Evolutionary conservation across 1,140 invertebrate genomes (phyloP).

Genomic region (Aphelenchoides avenae): DNA sequence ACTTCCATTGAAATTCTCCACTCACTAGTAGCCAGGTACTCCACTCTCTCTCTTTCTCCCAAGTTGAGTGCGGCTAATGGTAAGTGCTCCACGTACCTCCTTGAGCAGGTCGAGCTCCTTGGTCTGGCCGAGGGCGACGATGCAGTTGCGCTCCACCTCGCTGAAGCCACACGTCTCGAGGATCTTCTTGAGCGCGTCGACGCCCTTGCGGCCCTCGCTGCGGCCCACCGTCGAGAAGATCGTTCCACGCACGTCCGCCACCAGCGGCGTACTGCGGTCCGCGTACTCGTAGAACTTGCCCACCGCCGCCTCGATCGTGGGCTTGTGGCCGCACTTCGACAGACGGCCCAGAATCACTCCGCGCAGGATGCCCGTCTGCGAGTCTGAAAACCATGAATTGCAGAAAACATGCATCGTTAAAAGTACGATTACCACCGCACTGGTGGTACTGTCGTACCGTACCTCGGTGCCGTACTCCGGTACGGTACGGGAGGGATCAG

Average conservation of each 20-base stretch:
- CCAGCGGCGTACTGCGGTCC: slow-evolving; percentile 66
- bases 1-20: too few species aligned
- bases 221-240: slow-evolving; percentile 77
- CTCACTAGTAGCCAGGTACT: too few species aligned
- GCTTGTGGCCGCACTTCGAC: slow-evolving; percentile 73
- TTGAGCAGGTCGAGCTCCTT: slow-evolving; percentile 14
- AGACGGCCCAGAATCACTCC: slow-evolving; percentile 79
- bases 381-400: too few species aligned
- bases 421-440: slow-evolving; percentile 3
- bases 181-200: slow-evolving; percentile 73
- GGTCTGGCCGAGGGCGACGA: slow-evolving; percentile 11
- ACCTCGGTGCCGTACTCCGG: too few species aligned
- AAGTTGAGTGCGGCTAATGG: too few species aligned
- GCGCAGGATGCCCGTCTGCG: slow-evolving; percentile 74
- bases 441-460: too few species aligned
- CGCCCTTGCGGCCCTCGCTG: slow-evolving; percentile 69
- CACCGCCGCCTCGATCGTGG: slow-evolving; percentile 71
- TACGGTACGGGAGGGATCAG: too few species aligned
- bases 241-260: slow-evolving; percentile 78
- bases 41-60: too few species aligned
- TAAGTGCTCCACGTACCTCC: too few species aligned
- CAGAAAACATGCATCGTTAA: slow-evolving; percentile 7
- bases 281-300: slow-evolving; percentile 71
- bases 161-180: slow-evolving; percentile 79
- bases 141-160: slow-evolving; percentile 86